Conservation (phyloP, 2,113 vertebrate genomes). For the Dromaius novaehollandiae region DNA sequence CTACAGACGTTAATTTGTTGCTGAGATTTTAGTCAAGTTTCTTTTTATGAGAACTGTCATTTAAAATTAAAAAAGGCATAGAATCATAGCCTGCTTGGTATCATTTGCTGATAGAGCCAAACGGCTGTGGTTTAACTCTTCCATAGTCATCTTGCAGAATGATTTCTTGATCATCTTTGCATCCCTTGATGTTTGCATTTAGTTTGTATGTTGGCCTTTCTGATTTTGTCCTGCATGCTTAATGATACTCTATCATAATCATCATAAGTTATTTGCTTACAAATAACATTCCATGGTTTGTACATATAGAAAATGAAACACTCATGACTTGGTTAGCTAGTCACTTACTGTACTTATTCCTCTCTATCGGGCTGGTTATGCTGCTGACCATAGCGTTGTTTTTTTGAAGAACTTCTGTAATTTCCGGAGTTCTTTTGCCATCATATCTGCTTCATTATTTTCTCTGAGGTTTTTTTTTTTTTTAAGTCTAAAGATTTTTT, state of each 20-base stretch:
- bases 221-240: not conserved
- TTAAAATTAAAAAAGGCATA: too few species aligned
- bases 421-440: not conserved
- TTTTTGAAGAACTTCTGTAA: not conserved
- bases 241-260: fast-evolving
- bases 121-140: not conserved
- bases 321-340: not conserved
- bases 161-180: not conserved
- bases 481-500: not conserved
- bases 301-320: not conserved
- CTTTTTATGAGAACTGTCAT: not conserved
- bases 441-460: not conserved
- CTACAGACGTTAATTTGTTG: not conserved
- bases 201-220: not conserved
- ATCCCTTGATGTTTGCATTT: not conserved
- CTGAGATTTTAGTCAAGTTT: not conserved
- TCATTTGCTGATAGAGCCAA: not conserved
- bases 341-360: not conserved
- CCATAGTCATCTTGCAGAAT: not conserved
- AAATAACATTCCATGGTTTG: not conserved
- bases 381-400: not conserved
- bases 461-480: not conserved
- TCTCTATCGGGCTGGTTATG: not conserved
- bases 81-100: not conserved
- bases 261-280: not conserved